Conservation (phyloP, 64 coral and sea anemone species). For the Anthopleura sola region DNA sequence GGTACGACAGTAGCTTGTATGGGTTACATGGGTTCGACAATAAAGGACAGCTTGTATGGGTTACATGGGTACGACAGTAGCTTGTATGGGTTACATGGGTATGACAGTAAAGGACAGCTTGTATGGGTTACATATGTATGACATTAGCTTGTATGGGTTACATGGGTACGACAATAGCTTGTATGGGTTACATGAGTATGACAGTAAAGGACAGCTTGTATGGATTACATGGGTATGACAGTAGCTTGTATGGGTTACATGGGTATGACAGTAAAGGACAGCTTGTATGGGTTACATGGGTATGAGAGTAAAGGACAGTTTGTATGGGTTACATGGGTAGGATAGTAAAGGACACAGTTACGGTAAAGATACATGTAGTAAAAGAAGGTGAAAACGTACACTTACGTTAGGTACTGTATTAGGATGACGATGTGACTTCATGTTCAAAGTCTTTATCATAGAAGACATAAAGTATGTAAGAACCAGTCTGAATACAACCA, state of each 20-base stretch:
- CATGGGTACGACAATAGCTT: background rate
- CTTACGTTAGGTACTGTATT: background rate
- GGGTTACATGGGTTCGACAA: no score
- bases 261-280: background rate
- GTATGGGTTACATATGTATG: no score
- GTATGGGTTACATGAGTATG: no score
- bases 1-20: no score
- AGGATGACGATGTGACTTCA: background rate
- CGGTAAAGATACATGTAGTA: background rate
- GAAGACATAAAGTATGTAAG: slow-evolving; percentile 20
- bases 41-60: background rate
- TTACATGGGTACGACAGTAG: no score
- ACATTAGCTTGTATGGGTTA: no score
- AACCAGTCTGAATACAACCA: background rate
- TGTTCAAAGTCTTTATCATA: slow-evolving; percentile 5
- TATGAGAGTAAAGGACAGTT: no score
- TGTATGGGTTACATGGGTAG: background rate
- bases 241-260: no score
- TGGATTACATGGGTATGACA: background rate
- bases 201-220: background rate
- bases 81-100: no score
- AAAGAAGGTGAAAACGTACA: slow-evolving; percentile 6
- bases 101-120: background rate
- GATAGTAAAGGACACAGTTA: background rate
- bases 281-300: background rate